These are phyloP conservation scores for Phoxinus dragarum DNA, from an alignment of 2,797 vertebrate genomes.

Conservation along the genomic window DNA sequence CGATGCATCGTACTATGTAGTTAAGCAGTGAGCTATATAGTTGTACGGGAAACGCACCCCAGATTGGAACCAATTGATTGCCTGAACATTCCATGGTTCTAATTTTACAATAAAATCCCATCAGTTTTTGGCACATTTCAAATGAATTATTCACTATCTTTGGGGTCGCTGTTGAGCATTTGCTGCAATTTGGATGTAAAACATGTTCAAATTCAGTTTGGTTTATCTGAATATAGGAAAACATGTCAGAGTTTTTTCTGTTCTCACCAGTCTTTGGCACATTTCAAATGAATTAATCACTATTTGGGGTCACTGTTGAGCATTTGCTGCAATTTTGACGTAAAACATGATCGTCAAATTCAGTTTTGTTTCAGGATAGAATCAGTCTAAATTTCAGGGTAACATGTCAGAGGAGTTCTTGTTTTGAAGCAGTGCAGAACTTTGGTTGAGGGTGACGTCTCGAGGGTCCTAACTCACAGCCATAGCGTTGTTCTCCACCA, in stretches of 20 bases:
- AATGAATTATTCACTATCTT: neutral
- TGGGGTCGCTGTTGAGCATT: neutral
- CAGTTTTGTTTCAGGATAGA: neutral
- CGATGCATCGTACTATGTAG: too few relatives aligned
- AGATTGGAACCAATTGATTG: neutral
- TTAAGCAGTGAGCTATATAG: too few relatives aligned
- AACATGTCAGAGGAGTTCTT: constrained; percentile 10
- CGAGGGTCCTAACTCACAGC: constrained; percentile 62
- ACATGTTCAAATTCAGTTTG: constrained; percentile 18
- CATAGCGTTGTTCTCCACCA: constrained; percentile 75
- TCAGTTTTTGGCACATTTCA: constrained; percentile 25
- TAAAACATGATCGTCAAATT: neutral
- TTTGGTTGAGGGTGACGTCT: constrained; percentile 10
- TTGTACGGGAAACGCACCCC: too few relatives aligned
- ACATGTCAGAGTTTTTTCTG: neutral
- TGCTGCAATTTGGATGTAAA: neutral
- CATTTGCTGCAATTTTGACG: neutral
- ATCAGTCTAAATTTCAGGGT: neutral
- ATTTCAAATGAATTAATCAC: neutral
- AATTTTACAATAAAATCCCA: neutral
- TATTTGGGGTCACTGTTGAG: neutral
- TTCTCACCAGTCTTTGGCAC: constrained; percentile 20
- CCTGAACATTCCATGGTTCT: neutral
- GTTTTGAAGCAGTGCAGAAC: constrained; percentile 40
- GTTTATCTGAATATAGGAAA: constrained; percentile 3